Conservation (phyloP, 2,888 invertebrate genomes). For the Arge pagana region DNA sequence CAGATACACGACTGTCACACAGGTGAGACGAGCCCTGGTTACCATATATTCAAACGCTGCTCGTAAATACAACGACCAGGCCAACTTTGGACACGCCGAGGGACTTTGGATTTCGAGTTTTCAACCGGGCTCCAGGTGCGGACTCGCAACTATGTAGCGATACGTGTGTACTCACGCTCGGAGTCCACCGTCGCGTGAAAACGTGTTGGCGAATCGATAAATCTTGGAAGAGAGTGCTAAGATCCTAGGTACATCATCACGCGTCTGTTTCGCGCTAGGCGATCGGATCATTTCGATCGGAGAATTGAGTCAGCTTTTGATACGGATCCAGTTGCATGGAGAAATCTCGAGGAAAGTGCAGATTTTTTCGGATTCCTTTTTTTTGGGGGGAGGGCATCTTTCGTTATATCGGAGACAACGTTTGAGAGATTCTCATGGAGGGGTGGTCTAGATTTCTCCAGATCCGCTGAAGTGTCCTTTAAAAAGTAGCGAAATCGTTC, state of each 20-base stretch:
- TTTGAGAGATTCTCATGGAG: conserved; percentile 6
- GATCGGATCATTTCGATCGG: too few species aligned
- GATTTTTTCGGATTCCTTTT: too few species aligned
- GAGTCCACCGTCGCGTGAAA: too few species aligned
- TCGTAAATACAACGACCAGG: not conserved
- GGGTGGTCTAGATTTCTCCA: not conserved
- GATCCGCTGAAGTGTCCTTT: not conserved
- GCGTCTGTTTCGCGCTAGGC: too few species aligned
- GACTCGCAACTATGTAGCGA: not conserved
- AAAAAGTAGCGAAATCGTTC: not conserved
- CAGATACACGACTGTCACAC: conserved; percentile 9
- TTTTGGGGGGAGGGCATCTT: too few species aligned
- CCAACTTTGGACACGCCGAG: conserved; percentile 9
- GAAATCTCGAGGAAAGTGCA: too few species aligned
- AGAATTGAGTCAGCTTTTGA: too few species aligned
- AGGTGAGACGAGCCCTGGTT: conserved; percentile 12
- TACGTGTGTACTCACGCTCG: too few species aligned
- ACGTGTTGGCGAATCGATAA: too few species aligned
- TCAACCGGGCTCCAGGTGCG: conserved; percentile 3
- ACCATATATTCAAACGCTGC: not conserved
- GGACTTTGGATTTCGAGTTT: conserved; percentile 2
- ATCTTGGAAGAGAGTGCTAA: too few species aligned
- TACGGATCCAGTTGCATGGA: too few species aligned
- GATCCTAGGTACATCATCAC: too few species aligned
- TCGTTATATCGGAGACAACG: not conserved